Conservation (phyloP, 2,888 invertebrate species). For the Idaea aversata region DNA sequence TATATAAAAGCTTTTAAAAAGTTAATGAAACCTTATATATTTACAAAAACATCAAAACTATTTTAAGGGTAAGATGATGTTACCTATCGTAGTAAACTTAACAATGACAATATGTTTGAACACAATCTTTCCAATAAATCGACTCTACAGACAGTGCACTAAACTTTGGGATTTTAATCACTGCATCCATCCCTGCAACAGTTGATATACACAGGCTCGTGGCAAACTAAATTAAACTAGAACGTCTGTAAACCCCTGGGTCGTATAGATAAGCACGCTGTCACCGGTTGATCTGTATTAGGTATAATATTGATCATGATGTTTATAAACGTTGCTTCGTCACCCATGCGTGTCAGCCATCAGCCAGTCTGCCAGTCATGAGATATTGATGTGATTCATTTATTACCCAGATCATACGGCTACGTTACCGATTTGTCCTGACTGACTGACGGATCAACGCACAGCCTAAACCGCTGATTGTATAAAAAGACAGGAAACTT, state of each 20-base stretch:
- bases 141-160: not conserved
- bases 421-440: too few species aligned
- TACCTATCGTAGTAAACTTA: too few species aligned
- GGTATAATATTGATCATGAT: not conserved
- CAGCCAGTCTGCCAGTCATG: not conserved
- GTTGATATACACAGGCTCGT: constrained; percentile 38
- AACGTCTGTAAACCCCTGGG: constrained; percentile 40
- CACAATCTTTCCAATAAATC: too few species aligned
- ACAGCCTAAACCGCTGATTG: too few species aligned
- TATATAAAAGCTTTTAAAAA: too few species aligned
- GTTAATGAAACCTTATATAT: too few species aligned
- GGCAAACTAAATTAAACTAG: constrained; percentile 45
- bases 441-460: too few species aligned
- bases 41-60: too few species aligned
- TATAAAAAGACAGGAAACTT: too few species aligned
- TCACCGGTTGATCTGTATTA: constrained; percentile 12
- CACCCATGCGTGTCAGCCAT: not conserved
- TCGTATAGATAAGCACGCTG: constrained; percentile 20
- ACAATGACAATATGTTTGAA: too few species aligned
- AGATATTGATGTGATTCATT: not conserved
- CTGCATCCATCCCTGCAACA: constrained; percentile 9
- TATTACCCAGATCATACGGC: not conserved
- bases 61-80: too few species aligned
- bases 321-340: not conserved
- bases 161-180: not conserved